These are phyloP conservation scores for Troides aeacus DNA, from an alignment of 2,888 invertebrate species.

Conservation along the genomic window DNA sequence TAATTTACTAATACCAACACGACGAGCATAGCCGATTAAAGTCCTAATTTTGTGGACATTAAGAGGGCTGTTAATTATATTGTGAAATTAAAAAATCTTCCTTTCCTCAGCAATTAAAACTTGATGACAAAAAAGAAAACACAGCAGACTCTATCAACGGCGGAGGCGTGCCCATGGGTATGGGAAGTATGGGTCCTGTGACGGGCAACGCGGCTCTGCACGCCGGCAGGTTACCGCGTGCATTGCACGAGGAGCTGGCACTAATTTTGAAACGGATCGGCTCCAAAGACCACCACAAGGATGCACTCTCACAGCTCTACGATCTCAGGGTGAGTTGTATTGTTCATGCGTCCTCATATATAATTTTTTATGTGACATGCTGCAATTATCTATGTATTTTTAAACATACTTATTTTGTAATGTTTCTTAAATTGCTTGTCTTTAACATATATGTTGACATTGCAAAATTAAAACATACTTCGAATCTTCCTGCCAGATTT, in stretches of 20 bases:
- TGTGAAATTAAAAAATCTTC: neutral
- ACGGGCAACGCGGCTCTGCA: constrained; percentile 53
- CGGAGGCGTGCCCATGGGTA: constrained; percentile 51
- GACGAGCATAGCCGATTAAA: too few relatives aligned
- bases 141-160: constrained; percentile 59
- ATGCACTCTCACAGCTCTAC: constrained; percentile 90
- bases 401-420: too few relatives aligned
- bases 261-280: constrained; percentile 95
- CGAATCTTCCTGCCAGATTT: too few relatives aligned
- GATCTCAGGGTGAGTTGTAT: constrained; percentile 81
- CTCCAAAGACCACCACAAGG: constrained; percentile 89
- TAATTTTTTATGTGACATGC: too few relatives aligned
- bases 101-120: constrained; percentile 66
- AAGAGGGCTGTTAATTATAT: neutral
- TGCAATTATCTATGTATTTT: too few relatives aligned
- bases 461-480: too few relatives aligned
- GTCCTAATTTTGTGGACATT: neutral
- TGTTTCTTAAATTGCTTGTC: too few relatives aligned
- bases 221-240: constrained; percentile 82
- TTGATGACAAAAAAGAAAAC: constrained; percentile 79
- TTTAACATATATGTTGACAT: too few relatives aligned
- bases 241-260: constrained; percentile 91
- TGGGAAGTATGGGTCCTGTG: constrained; percentile 78
- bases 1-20: too few relatives aligned
- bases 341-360: neutral